Percentiles rank a stretch among this genome's conserved stretches.
Evolutionary conservation across 2,888 invertebrate species (phyloP).

Genomic region (Bugulina stolonifera): DNA sequence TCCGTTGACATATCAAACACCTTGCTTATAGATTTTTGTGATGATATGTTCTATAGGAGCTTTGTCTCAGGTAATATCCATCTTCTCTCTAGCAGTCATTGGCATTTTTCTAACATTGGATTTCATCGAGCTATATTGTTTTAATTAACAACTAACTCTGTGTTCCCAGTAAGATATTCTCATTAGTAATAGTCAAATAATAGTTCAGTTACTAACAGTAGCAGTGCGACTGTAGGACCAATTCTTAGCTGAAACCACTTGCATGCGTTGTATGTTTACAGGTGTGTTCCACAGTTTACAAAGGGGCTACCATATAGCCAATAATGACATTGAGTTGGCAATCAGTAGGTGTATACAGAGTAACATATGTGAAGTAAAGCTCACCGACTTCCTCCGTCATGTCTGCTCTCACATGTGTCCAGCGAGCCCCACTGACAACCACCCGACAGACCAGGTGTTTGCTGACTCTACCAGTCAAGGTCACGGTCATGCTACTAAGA

Average conservation of each 20-base stretch:
- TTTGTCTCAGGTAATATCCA: background rate
- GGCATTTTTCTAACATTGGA: no score
- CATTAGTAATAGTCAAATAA: no score
- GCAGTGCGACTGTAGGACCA: no score
- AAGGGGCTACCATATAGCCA: conserved; percentile 58
- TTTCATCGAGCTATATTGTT: no score
- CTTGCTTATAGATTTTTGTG: background rate
- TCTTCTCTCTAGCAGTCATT: no score
- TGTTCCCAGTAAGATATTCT: no score
- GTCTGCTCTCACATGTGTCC: conserved; percentile 42
- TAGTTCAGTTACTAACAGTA: no score
- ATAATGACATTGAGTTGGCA: conserved; percentile 64
- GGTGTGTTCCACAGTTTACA: conserved; percentile 59
- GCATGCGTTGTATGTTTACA: conserved; percentile 31
- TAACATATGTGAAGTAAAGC: conserved; percentile 62
- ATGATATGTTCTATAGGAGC: conserved; percentile 17
- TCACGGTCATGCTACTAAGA: background rate
- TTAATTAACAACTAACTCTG: no score
- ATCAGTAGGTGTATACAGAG: conserved; percentile 66
- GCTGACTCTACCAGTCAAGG: background rate
- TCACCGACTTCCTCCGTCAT: conserved; percentile 62
- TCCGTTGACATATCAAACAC: background rate
- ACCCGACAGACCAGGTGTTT: background rate
- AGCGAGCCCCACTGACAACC: background rate
- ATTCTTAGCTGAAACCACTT: no score